Conservation (phyloP, 2,113 vertebrate species). For the Edolisoma coerulescens region DNA sequence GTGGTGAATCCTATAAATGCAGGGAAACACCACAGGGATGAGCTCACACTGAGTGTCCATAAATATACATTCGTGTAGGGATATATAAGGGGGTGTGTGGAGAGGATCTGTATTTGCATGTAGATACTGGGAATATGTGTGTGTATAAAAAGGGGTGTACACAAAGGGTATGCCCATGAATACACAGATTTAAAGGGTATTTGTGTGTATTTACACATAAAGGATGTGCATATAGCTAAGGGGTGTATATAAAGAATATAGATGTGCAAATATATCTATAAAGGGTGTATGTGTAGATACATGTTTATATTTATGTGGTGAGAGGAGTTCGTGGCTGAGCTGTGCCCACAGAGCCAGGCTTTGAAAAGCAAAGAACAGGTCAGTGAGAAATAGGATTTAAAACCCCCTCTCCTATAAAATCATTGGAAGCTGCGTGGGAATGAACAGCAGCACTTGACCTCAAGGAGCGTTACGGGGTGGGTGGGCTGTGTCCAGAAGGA, state of each 20-base stretch:
- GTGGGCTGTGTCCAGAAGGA: not conserved
- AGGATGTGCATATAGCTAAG: not conserved
- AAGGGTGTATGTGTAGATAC: not conserved
- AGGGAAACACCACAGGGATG: not conserved
- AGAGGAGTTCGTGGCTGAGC: not conserved
- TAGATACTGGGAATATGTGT: accelerated
- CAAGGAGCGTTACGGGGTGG: not conserved
- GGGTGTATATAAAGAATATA: too few relatives aligned
- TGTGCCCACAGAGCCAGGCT: not conserved
- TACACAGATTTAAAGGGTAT: not conserved
- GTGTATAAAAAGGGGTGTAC: not conserved
- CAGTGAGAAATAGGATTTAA: not conserved
- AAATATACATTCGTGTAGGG: accelerated
- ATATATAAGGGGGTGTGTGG: accelerated
- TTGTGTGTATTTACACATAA: too few relatives aligned
- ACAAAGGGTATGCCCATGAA: too few relatives aligned
- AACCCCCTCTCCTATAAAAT: not conserved
- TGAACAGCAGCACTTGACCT: not conserved
- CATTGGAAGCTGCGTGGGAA: not conserved
- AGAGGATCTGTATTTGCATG: not conserved
- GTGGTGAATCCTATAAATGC: not conserved
- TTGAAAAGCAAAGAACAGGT: not conserved
- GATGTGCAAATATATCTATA: too few relatives aligned
- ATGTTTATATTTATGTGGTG: not conserved
- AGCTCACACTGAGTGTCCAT: accelerated